Percentiles rank a stretch among this genome's conserved stretches.
Evolutionary conservation across 2,888 invertebrate genomes (phyloP).

Genomic region (Nowickia ferox): DNA sequence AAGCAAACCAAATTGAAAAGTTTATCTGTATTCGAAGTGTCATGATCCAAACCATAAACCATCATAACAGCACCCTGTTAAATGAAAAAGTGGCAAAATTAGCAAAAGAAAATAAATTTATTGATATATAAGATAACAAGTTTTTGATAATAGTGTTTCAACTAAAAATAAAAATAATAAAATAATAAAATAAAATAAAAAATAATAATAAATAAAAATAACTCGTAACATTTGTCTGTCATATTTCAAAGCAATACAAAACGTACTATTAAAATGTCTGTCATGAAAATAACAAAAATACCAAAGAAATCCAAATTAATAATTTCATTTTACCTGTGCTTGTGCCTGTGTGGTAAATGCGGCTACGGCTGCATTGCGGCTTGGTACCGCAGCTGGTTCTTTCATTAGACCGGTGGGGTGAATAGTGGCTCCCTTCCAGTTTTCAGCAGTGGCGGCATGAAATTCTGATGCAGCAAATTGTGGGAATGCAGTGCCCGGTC

Average conservation of each 20-base stretch:
- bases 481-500: constrained; percentile 82
- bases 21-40: constrained; percentile 96
- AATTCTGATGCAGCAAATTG: constrained; percentile 83
- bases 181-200: too few species aligned
- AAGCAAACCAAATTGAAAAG: constrained; percentile 99
- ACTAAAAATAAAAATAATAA: not conserved
- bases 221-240: not conserved
- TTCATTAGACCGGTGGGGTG: constrained; percentile 85
- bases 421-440: constrained; percentile 82
- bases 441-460: constrained; percentile 82
- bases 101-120: not conserved
- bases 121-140: not conserved
- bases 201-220: too few species aligned
- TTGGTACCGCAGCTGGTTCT: constrained; percentile 84
- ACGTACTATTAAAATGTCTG: not conserved
- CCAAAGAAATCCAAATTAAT: too few species aligned
- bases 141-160: not conserved
- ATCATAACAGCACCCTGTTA: constrained; percentile 96
- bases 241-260: too few species aligned
- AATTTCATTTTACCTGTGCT: constrained; percentile 79
- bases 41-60: constrained; percentile 98
- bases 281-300: not conserved
- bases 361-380: constrained; percentile 82
- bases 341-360: constrained; percentile 82
- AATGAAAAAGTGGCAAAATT: constrained; percentile 27